These are phyloP conservation scores for Coryphaenoides rupestris DNA, from an alignment of 2,113 vertebrate genomes.

Conservation along the genomic window DNA sequence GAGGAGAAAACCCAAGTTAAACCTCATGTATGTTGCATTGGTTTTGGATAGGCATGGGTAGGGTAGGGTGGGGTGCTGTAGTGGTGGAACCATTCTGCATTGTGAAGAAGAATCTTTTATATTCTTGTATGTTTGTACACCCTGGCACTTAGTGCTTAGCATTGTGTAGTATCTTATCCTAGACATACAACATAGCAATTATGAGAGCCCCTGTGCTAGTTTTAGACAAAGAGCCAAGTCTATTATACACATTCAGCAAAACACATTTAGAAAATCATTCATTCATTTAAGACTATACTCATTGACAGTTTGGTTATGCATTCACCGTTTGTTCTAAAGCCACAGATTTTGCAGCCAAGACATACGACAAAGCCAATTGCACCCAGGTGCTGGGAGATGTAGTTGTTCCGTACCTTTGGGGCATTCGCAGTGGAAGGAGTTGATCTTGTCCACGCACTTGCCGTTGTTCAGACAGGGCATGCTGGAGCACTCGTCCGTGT, in stretches of 20 bases:
- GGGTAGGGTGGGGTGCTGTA: too few species aligned
- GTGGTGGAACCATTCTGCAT: too few species aligned
- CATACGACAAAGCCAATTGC: neutral
- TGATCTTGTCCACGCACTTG: constrained; percentile 92
- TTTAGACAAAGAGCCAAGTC: constrained; percentile 49
- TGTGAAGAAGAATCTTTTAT: too few species aligned
- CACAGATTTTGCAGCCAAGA: too few species aligned
- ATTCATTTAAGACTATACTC: constrained; percentile 18
- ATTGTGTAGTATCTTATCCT: too few species aligned
- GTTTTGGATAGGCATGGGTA: too few species aligned
- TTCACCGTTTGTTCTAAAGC: too few species aligned
- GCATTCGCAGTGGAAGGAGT: constrained; percentile 91
- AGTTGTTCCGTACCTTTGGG: constrained; percentile 76
- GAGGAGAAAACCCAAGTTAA: neutral
- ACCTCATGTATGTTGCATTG: neutral
- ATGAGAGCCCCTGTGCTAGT: constrained; percentile 62
- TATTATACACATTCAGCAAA: too few species aligned
- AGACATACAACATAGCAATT: too few species aligned
- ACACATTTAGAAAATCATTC: constrained; percentile 45
- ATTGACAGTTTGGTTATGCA: constrained; percentile 44
- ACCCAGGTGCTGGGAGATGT: neutral
- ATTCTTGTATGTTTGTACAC: too few species aligned
- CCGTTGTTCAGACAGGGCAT: constrained; percentile 91
- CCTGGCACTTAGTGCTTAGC: too few species aligned
- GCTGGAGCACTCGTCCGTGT: constrained; percentile 89